phyloP scores from a whole-genome alignment of 2,113 vertebrate species.

The human region DNA sequence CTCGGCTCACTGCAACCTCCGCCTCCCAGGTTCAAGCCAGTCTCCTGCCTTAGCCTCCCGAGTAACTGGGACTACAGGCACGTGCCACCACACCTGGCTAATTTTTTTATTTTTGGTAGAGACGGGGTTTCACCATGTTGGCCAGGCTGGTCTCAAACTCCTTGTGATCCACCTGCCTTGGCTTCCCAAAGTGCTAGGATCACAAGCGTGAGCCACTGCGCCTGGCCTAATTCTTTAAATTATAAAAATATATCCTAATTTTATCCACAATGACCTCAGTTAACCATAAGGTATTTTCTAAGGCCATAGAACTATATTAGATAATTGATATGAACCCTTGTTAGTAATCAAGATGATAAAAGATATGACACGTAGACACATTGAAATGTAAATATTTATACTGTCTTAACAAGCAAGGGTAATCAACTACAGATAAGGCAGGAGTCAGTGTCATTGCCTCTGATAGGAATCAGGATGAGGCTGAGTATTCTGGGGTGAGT shows the following conservation, averaged over 20 bases:
- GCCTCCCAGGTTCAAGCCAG: too few species aligned
- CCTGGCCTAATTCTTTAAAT: not conserved
- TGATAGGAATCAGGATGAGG: not conserved
- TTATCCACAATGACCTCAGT: slow-evolving; percentile 15
- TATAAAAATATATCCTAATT: slow-evolving; percentile 28
- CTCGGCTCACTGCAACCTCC: too few species aligned
- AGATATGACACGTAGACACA: not conserved
- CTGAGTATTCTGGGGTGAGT: not conserved
- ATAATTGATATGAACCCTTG: slow-evolving; percentile 12
- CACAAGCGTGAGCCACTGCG: too few species aligned
- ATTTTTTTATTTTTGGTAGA: too few species aligned
- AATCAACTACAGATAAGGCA: not conserved
- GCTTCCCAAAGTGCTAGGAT: too few species aligned
- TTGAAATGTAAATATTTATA: not conserved
- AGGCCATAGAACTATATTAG: not conserved
- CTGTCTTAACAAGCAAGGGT: not conserved
- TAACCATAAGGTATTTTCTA: slow-evolving; percentile 27
- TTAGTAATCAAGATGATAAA: slow-evolving; percentile 41
- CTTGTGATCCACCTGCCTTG: too few species aligned
- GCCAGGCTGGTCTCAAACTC: too few species aligned
- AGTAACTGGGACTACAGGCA: too few species aligned
- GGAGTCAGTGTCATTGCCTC: not conserved
- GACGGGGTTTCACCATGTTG: too few species aligned
- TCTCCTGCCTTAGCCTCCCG: too few species aligned
- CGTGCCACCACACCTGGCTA: accelerated